A percentile compares a stretch with the other conserved stretches of the same genome.
phyloP scores from a whole-genome alignment of 1,140 invertebrate species.

The Neoseiulus cucumeris region DNA sequence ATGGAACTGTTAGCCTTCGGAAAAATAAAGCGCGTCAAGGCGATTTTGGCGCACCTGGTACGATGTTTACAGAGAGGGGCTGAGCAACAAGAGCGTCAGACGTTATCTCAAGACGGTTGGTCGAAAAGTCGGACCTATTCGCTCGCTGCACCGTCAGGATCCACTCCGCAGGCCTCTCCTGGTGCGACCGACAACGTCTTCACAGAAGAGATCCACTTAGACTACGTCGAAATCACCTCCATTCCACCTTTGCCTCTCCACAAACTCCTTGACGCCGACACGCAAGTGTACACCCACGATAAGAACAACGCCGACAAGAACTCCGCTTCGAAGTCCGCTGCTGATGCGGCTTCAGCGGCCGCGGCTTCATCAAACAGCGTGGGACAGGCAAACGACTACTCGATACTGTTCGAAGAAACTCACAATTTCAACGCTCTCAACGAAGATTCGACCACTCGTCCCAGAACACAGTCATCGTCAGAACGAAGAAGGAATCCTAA shows the following conservation, averaged over 20 bases:
- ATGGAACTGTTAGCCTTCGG: slow-evolving; percentile 98
- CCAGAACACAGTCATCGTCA: slow-evolving; percentile 3
- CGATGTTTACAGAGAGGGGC: slow-evolving; percentile 27
- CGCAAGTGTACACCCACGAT: slow-evolving; percentile 34
- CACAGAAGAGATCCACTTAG: slow-evolving; percentile 63
- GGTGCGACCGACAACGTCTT: slow-evolving; percentile 33
- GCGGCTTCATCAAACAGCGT: too few relatives aligned
- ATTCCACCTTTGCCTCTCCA: slow-evolving; percentile 90
- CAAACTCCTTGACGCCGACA: slow-evolving; percentile 79
- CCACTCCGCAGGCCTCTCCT: slow-evolving; percentile 29
- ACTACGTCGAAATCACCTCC: slow-evolving; percentile 87
- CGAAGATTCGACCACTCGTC: neutral
- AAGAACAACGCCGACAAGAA: slow-evolving; percentile 17
- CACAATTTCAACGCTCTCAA: neutral
- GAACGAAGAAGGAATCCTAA: neutral
- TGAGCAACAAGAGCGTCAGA: slow-evolving; percentile 17
- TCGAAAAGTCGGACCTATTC: slow-evolving; percentile 65
- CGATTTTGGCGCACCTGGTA: slow-evolving; percentile 87
- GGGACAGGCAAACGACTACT: slow-evolving; percentile 1
- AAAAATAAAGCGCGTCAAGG: slow-evolving; percentile 90
- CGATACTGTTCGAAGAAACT: slow-evolving; percentile 5
- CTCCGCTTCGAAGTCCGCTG: slow-evolving; percentile 17
- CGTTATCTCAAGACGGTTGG: slow-evolving; percentile 41
- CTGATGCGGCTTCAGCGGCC: neutral
- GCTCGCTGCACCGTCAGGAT: slow-evolving; percentile 20